Conservation (phyloP, 2,113 vertebrate species). For the Sylvia atricapilla region DNA sequence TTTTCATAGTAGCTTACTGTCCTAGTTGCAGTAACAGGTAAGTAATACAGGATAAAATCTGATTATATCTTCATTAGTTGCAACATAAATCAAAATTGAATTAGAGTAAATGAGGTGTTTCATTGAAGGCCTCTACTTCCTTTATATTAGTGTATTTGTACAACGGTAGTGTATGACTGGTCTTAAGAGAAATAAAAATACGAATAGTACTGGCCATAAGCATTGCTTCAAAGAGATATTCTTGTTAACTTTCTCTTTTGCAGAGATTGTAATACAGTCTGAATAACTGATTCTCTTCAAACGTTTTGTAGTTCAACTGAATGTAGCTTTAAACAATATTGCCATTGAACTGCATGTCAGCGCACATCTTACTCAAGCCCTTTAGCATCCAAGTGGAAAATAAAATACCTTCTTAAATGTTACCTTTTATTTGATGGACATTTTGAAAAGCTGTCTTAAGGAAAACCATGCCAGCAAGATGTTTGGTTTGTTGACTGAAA, state of each 20-base stretch:
- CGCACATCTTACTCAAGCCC: background rate
- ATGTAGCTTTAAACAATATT: background rate
- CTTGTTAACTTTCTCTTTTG: background rate
- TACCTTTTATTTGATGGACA: background rate
- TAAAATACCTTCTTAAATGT: background rate
- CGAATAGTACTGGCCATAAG: background rate
- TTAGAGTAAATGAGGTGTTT: background rate
- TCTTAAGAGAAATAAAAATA: background rate
- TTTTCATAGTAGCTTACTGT: background rate
- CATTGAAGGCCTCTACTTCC: background rate
- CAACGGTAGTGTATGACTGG: rapidly evolving
- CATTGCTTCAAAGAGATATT: background rate
- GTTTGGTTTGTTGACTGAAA: background rate
- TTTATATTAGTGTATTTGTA: background rate
- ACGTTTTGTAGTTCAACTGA: background rate
- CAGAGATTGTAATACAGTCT: background rate
- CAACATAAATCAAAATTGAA: background rate
- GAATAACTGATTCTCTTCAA: background rate
- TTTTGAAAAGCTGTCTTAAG: background rate
- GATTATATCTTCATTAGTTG: background rate
- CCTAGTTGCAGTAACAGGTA: background rate
- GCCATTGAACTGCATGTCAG: background rate
- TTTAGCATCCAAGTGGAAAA: background rate
- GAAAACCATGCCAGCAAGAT: background rate
- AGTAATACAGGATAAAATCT: background rate